These are phyloP conservation scores for Scrobipalpa costella DNA, from an alignment of 2,888 invertebrate genomes.

Conservation along the genomic window DNA sequence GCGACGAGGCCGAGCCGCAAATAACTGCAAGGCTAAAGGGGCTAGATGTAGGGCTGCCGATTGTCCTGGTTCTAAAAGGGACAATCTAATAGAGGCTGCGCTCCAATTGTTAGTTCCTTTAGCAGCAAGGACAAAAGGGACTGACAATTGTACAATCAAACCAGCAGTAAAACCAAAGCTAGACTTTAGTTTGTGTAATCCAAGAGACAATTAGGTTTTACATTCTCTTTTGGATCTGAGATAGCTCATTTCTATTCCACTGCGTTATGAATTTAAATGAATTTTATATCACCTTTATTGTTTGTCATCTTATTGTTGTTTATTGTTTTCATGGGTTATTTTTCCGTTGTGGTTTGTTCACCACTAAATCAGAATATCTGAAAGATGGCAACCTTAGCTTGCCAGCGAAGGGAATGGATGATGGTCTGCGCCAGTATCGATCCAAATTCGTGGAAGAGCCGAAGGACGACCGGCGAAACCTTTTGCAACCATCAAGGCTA, in stretches of 20 bases:
- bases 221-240: too few relatives aligned
- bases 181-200: not conserved
- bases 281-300: too few relatives aligned
- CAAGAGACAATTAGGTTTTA: too few relatives aligned
- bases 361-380: not conserved
- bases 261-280: too few relatives aligned
- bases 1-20: conserved; percentile 20
- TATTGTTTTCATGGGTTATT: too few relatives aligned
- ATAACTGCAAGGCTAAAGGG: conserved; percentile 27
- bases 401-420: conserved; percentile 27
- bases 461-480: conserved; percentile 36
- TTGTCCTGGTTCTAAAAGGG: not conserved
- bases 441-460: conserved; percentile 37
- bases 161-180: not conserved
- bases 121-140: not conserved
- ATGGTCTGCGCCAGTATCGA: conserved; percentile 45
- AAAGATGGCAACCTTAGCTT: not conserved
- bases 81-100: not conserved
- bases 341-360: not conserved
- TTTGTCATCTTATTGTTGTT: too few relatives aligned
- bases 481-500: conserved; percentile 15
- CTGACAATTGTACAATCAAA: not conserved
- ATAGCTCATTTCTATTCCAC: too few relatives aligned
- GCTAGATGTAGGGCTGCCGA: not conserved
- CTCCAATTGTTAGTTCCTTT: not conserved